Evolutionary conservation across 2,797 vertebrate species (phyloP).

Genomic region (Pristis pectinata): DNA sequence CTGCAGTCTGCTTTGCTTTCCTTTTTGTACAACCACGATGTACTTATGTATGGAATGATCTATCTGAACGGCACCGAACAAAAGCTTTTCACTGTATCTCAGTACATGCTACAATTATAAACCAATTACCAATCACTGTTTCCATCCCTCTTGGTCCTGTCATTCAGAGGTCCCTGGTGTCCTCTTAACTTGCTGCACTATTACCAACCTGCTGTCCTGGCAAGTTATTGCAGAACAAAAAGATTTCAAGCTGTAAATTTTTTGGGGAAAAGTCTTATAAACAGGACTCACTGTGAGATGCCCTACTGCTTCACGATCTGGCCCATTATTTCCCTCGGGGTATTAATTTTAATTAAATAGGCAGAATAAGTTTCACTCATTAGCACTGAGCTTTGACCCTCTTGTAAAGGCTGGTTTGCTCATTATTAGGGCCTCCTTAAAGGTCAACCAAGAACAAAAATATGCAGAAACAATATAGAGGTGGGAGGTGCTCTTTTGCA

Average conservation of each 20-base stretch:
- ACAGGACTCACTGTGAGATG: background rate
- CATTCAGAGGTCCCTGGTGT: background rate
- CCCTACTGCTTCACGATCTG: background rate
- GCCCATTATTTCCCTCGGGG: background rate
- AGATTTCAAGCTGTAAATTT: background rate
- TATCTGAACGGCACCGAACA: too few species aligned
- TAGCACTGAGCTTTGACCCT: background rate
- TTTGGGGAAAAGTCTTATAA: background rate
- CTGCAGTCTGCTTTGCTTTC: too few species aligned
- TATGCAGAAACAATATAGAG: background rate
- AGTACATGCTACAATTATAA: too few species aligned
- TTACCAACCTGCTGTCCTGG: background rate
- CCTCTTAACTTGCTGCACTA: background rate
- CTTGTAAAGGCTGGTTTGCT: background rate
- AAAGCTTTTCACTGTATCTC: too few species aligned
- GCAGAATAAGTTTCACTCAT: background rate
- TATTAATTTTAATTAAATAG: background rate
- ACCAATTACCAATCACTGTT: too few species aligned
- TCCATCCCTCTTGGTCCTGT: background rate
- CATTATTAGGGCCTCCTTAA: background rate
- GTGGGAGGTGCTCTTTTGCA: background rate
- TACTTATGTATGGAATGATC: too few species aligned
- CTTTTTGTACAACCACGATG: too few species aligned
- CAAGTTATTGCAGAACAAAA: background rate
- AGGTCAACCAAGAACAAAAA: background rate